Evolutionary conservation across 2,888 invertebrate species (phyloP).

Genomic region (Latrodectus elegans): DNA sequence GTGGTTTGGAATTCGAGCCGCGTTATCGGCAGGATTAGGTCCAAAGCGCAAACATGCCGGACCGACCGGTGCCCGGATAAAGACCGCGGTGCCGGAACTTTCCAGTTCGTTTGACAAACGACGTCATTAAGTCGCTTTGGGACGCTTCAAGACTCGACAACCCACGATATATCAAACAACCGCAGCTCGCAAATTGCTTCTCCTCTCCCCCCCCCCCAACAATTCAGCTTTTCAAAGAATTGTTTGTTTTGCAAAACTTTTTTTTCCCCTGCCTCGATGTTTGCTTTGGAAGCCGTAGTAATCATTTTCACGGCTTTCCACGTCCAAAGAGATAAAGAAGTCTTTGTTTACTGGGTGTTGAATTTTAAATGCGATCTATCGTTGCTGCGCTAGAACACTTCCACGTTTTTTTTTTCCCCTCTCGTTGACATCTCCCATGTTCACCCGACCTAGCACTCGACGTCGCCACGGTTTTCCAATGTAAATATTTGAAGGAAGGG

Average conservation of each 20-base stretch:
- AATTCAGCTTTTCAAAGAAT: neutral
- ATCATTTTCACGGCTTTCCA: neutral
- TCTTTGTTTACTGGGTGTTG: constrained; percentile 2
- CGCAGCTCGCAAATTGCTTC: neutral
- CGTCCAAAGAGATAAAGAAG: neutral
- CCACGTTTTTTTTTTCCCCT: neutral
- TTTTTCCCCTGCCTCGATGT: neutral
- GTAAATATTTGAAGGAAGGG: neutral
- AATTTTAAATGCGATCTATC: neutral
- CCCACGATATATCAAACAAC: neutral
- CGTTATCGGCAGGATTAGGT: neutral
- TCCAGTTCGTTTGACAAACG: neutral
- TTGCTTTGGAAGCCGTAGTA: neutral
- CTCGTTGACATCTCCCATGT: neutral
- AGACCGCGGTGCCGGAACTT: neutral
- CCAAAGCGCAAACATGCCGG: neutral
- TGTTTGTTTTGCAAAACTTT: neutral
- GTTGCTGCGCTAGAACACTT: no score
- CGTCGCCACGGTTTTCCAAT: neutral
- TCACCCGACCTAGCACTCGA: neutral
- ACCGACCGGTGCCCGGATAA: neutral
- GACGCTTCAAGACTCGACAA: neutral
- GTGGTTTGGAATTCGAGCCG: no score
- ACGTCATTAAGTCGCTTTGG: constrained; percentile 2
- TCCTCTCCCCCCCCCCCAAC: neutral